phyloP scores from a whole-genome alignment of 2,888 invertebrate genomes.

The Cerceris rybyensis region DNA sequence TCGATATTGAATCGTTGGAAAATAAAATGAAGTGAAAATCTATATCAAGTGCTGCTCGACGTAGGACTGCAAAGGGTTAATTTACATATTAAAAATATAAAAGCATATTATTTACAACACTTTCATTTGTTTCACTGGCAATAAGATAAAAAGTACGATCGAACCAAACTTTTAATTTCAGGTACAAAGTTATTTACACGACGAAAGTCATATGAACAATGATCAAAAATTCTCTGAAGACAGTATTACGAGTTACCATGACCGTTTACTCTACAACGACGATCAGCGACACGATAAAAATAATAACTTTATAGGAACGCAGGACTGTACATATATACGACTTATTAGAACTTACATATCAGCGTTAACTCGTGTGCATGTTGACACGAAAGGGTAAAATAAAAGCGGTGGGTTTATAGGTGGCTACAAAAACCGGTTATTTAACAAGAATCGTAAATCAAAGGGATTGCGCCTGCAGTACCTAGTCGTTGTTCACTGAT shows the following conservation, averaged over 20 bases:
- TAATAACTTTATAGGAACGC: slow-evolving; percentile 79
- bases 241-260: neutral
- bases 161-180: no score
- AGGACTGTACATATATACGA: slow-evolving; percentile 63
- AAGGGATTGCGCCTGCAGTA: slow-evolving; percentile 58
- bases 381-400: slow-evolving; percentile 75
- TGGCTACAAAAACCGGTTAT: slow-evolving; percentile 62
- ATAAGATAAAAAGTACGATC: no score
- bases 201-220: no score
- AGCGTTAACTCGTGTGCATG: slow-evolving; percentile 63
- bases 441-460: slow-evolving; percentile 75
- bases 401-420: slow-evolving; percentile 67
- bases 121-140: no score
- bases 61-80: no score
- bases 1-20: no score
- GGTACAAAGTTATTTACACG: no score
- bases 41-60: no score
- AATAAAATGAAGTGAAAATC: no score
- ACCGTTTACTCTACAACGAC: slow-evolving; percentile 15
- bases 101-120: no score
- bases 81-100: no score
- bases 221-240: slow-evolving; percentile 7
- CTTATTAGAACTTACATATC: slow-evolving; percentile 74
- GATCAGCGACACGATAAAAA: slow-evolving; percentile 73
- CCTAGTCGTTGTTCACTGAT: slow-evolving; percentile 41